These are phyloP conservation scores for Carabus problematicus DNA, from an alignment of 2,888 invertebrate species.

Conservation along the genomic window DNA sequence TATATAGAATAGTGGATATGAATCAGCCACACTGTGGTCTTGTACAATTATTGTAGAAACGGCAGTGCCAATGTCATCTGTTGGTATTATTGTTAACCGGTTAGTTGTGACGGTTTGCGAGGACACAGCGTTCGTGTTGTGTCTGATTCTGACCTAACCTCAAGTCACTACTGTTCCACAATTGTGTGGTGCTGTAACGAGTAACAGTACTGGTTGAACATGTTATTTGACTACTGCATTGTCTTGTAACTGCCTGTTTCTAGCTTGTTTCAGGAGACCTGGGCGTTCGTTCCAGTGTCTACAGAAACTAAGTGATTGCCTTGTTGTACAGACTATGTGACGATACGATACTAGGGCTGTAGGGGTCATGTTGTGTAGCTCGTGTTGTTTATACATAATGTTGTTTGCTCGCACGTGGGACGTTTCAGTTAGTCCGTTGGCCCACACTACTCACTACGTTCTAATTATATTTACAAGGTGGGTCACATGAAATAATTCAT, in stretches of 20 bases:
- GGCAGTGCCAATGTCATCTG: slow-evolving; percentile 24
- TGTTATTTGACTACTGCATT: slow-evolving; percentile 1
- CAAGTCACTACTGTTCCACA: no score
- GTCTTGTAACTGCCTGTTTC: slow-evolving; percentile 41
- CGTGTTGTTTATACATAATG: slow-evolving; percentile 34
- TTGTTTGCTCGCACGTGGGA: slow-evolving; percentile 38
- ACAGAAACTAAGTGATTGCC: slow-evolving; percentile 37
- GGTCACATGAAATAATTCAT: slow-evolving; percentile 26
- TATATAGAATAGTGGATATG: slow-evolving; percentile 1
- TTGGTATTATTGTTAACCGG: no score
- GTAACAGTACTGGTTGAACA: no score
- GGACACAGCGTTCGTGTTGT: slow-evolving; percentile 13
- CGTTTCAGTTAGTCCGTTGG: slow-evolving; percentile 36
- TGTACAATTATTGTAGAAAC: slow-evolving; percentile 40
- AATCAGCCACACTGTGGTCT: slow-evolving; percentile 41
- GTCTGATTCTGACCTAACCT: no score
- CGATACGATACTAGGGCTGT: slow-evolving; percentile 16
- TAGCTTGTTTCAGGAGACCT: slow-evolving; percentile 43
- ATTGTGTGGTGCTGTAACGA: no score
- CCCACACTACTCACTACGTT: slow-evolving; percentile 37
- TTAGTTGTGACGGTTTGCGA: slow-evolving; percentile 4
- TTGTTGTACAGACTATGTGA: slow-evolving; percentile 41
- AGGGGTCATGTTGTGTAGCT: slow-evolving; percentile 40
- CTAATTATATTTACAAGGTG: slow-evolving; percentile 31
- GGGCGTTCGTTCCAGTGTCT: slow-evolving; percentile 43